Base-by-base conservation (phyloP, 2,113 vertebrate genomes). In the Corythaixoides concolor region DNA sequence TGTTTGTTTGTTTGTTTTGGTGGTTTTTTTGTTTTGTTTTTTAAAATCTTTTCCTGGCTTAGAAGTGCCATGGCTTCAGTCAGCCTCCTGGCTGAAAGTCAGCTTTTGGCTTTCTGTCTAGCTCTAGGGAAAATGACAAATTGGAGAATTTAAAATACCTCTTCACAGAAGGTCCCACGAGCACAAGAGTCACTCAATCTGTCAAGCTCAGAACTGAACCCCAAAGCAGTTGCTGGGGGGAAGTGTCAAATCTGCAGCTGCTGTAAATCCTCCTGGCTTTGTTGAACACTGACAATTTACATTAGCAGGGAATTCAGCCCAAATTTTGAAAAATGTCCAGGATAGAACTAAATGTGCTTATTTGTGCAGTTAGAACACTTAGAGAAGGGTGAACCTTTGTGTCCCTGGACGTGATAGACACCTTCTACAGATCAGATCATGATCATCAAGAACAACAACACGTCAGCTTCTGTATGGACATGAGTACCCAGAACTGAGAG, bases 71-170 rank as follows among this genome's bases (percentile, higher is more conserved):
- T 33, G 37, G 58, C 37, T 94, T 73, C 70, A 94, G 70, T 64
- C 59, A 90, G 37, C 66, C 39, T 96, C 73, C 80, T 90, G 88
- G 90, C 72, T 89, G 56, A 47, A 69, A 93, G 60, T 94, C 79
- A 93, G 53, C 35, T 68, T 78, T 88, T 32, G 18, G 4, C 4
- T 53, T 72, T 76, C 82, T 59, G 19, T 76, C 55, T 86, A 62
- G 60, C 77, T 87, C n/a, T 70, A 78, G 60, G 80, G 73, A 90
- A 81, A 49, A 89, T 50, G 85, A 86, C 53, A 30, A 90, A 86
- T 84, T 79, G 55, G 26, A 88, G 28, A 90, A 84, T 87, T 93
- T 94, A 60, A 96, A 94, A 89, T 75, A 63, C 43, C 59, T 88
- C 72, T 96, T 83, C 37, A 55, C 37, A 74, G 52, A 93, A 72